Evolutionary conservation across 1,140 invertebrate genomes (phyloP).

Genomic region (Centruroides vittatus): DNA sequence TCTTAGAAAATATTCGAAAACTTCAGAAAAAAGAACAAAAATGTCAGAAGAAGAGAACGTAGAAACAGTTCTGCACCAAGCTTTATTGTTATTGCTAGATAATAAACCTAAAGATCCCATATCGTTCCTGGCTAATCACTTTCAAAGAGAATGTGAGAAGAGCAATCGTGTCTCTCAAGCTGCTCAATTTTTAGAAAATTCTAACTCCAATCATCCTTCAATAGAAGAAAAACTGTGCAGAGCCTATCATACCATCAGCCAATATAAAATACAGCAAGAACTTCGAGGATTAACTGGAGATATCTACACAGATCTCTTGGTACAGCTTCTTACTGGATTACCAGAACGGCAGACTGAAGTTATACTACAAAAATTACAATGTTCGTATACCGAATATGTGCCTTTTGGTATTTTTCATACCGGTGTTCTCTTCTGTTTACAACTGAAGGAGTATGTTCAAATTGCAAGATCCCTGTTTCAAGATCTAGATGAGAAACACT

Average conservation of each 20-base stretch:
- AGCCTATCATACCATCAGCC: constrained; percentile 10
- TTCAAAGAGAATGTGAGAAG: constrained; percentile 14
- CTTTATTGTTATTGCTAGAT: constrained; percentile 9
- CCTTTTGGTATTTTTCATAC: constrained; percentile 9
- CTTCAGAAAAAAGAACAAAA: too few species aligned
- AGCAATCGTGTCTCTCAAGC: constrained; percentile 11
- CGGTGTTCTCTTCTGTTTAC: constrained; percentile 5
- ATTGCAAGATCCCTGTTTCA: constrained; percentile 1
- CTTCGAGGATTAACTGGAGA: constrained; percentile 13
- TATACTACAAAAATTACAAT: constrained; percentile 10
- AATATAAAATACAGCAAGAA: constrained; percentile 4
- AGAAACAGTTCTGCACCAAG: constrained; percentile 5
- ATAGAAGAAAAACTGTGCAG: constrained; percentile 8
- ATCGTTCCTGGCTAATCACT: constrained; percentile 10
- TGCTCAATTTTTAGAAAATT: constrained; percentile 9
- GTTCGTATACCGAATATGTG: constrained; percentile 11
- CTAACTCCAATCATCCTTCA: constrained; percentile 11
- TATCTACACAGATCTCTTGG: constrained; percentile 13
- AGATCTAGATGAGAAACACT: constrained; percentile 5
- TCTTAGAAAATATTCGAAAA: too few species aligned
- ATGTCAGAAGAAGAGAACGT: constrained; percentile 3
- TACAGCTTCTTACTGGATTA: constrained; percentile 6
- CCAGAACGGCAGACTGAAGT: constrained; percentile 4
- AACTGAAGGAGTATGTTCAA: constrained; percentile 8
- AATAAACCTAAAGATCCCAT: constrained; percentile 14